These are phyloP conservation scores for Petroica traversi DNA, from an alignment of 2,113 vertebrate genomes.

Conservation along the genomic window DNA sequence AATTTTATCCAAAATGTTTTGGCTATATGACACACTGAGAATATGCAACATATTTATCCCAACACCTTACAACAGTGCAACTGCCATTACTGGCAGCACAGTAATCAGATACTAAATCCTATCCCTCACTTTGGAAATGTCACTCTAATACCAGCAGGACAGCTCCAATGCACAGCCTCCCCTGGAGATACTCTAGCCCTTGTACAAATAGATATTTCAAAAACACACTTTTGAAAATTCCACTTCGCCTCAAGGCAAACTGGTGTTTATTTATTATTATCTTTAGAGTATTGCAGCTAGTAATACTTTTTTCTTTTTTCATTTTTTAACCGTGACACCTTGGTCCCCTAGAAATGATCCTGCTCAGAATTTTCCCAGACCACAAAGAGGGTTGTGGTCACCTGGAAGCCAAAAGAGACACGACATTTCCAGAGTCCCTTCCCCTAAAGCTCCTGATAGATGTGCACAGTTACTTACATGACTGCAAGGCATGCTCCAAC, in stretches of 20 bases:
- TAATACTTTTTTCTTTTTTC: background rate
- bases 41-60: background rate
- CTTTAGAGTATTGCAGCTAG: background rate
- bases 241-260: background rate
- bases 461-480: background rate
- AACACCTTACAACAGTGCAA: background rate
- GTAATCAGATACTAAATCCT: background rate
- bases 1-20: background rate
- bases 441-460: background rate
- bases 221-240: background rate
- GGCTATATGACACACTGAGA: background rate
- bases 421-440: background rate
- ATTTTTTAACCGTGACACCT: background rate
- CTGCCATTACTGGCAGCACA: background rate
- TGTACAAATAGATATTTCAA: background rate
- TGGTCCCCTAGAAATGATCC: background rate
- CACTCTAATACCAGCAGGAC: background rate
- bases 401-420: background rate
- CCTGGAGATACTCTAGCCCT: background rate
- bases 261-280: background rate
- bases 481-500: background rate
- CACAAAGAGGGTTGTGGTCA: background rate
- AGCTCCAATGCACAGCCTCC: background rate
- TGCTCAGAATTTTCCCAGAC: background rate
- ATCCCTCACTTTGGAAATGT: constrained; percentile 3